Base-by-base conservation (phyloP, 1,140 invertebrate species). In the Formica selysi region DNA sequence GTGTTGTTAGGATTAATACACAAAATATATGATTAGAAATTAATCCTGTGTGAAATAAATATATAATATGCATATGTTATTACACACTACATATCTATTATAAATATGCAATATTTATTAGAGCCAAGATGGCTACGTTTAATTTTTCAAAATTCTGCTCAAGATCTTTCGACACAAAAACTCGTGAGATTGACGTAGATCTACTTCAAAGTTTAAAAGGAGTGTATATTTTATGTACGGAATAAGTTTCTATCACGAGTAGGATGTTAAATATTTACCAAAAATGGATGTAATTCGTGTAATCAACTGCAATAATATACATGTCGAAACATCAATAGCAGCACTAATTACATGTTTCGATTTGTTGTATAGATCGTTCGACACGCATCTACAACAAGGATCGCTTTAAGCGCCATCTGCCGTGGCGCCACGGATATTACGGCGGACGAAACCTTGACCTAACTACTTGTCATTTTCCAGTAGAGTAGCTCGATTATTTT, bases 401-500 rank as follows among this genome's bases (percentile, higher is more conserved):
- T 41, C 22, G 29, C 74, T 64, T 1, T 26, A 8, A 62, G 22
- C 11, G 74, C 16, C 59, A 64, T 64, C 74, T 76, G 8, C 19
- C 1, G 8, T 10, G 6, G 6, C 8, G 4, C 1, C 1, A 16
- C 1, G 2, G 10, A 11, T 62, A 62, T 11, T 44, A 32, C 0
- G 36, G n/a, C 7, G 4, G 36, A 41, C 13, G 3, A 41, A 29
- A 16, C 0, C 1, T 51, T 13, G 22, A 26, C n/a, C 1, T 32
- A 64, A 62, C 57, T 76, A 76, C 59, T 76, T 41, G 16, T 10
- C 3, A 3, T 41, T 11, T 26, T n/a, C 1, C 3, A 41, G 57
- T 76, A 16, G 26, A 64, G 62, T 6, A 76, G 38, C 36, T 76
- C 59, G 3, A 32, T 76, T 44, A 61, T 36, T 70, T 22, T 19